phyloP scores from a whole-genome alignment of 2,797 vertebrate genomes.

The Morus bassanus region DNA sequence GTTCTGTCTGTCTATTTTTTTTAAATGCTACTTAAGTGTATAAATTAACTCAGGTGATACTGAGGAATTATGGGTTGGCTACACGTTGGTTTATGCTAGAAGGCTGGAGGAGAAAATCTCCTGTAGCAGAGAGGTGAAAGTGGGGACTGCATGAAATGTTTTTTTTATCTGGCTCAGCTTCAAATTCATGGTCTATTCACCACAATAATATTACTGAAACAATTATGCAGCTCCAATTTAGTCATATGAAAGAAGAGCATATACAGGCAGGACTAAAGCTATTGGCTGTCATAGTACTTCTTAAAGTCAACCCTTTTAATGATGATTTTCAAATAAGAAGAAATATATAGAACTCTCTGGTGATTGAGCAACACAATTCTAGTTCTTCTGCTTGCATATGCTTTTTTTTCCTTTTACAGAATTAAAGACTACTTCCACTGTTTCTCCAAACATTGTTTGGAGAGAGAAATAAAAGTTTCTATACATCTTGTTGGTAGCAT shows the following conservation, averaged over 20 bases:
- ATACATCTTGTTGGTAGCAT: not conserved
- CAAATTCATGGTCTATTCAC: not conserved
- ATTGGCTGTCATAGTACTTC: not conserved
- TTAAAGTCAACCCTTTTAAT: not conserved
- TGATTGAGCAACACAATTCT: not conserved
- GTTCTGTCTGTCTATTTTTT: not conserved
- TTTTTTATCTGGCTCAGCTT: not conserved
- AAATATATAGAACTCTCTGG: not conserved
- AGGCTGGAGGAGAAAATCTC: not conserved
- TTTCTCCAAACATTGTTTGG: not conserved
- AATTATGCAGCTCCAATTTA: not conserved
- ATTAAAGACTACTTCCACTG: not conserved
- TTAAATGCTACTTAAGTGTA: not conserved
- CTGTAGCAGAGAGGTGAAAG: not conserved
- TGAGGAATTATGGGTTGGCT: not conserved
- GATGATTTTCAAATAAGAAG: not conserved
- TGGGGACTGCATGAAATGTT: not conserved
- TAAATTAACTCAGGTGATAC: not conserved
- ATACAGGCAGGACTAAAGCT: not conserved
- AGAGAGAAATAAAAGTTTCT: not conserved
- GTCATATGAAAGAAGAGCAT: not conserved
- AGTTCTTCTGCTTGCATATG: not conserved
- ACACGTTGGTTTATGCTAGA: not conserved
- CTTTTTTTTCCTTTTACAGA: not conserved
- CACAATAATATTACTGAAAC: not conserved